Evolutionary conservation across 2,797 vertebrate species (phyloP).

Genomic region (Rhinichthys osculus): DNA sequence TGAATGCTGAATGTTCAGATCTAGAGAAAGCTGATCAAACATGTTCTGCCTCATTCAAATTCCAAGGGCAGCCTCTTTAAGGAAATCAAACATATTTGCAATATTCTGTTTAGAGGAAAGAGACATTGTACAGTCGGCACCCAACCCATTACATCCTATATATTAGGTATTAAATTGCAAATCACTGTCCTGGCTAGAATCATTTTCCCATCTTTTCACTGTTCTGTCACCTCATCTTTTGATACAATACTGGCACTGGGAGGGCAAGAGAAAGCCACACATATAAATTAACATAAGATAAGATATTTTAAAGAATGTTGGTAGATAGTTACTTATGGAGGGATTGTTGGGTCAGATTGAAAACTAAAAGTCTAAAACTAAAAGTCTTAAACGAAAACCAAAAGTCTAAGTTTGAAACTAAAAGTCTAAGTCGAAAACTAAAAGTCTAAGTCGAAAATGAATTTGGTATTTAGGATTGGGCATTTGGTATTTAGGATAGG

Average conservation of each 20-base stretch:
- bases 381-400: too few species aligned
- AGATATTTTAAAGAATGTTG: background rate
- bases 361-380: too few species aligned
- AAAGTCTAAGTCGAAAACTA: too few species aligned
- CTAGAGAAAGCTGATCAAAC: background rate
- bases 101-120: background rate
- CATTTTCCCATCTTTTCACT: background rate
- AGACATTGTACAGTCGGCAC: background rate
- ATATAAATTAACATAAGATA: background rate
- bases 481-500: too few species aligned
- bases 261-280: background rate
- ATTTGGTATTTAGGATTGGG: too few species aligned
- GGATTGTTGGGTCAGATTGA: too few species aligned
- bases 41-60: background rate
- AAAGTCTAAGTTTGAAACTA: too few species aligned
- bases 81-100: background rate
- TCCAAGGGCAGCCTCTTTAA: slow-evolving; percentile 18
- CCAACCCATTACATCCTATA: background rate
- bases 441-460: too few species aligned
- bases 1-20: background rate
- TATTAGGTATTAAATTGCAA: background rate
- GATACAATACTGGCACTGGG: background rate
- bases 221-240: background rate
- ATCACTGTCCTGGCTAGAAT: slow-evolving; percentile 6
- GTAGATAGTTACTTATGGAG: background rate